Evolutionary conservation across 2,113 vertebrate genomes (phyloP).

Genomic region (Madoqua kirkii): DNA sequence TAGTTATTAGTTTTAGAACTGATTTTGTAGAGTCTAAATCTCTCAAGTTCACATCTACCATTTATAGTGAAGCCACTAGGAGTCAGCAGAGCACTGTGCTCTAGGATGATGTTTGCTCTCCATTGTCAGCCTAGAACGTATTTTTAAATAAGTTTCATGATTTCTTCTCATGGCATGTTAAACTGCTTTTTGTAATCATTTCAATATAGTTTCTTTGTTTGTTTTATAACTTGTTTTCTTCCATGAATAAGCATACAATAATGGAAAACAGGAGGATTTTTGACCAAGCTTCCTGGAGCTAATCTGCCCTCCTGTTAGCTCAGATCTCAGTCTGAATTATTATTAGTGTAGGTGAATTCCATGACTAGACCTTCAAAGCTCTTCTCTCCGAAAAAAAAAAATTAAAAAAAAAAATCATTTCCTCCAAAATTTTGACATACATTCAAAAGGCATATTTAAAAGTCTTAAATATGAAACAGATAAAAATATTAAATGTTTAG

Average conservation of each 20-base stretch:
- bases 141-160: background rate
- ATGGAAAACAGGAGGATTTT: background rate
- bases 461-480: background rate
- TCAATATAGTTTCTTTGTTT: background rate
- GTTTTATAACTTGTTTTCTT: background rate
- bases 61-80: background rate
- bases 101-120: background rate
- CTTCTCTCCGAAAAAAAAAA: background rate
- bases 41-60: background rate
- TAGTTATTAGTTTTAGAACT: background rate
- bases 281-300: background rate
- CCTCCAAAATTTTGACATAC: background rate
- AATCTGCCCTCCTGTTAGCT: background rate
- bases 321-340: background rate
- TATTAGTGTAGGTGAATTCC: background rate
- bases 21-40: background rate
- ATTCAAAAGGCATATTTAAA: background rate
- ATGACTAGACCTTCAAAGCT: background rate
- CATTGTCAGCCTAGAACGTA: accelerated
- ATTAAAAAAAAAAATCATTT: background rate
- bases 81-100: background rate
- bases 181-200: background rate
- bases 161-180: background rate
- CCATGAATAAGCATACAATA: background rate
- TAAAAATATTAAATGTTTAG: background rate